Base-by-base conservation (phyloP, 2,797 vertebrate genomes). In the Hydrocynus forskahlii region DNA sequence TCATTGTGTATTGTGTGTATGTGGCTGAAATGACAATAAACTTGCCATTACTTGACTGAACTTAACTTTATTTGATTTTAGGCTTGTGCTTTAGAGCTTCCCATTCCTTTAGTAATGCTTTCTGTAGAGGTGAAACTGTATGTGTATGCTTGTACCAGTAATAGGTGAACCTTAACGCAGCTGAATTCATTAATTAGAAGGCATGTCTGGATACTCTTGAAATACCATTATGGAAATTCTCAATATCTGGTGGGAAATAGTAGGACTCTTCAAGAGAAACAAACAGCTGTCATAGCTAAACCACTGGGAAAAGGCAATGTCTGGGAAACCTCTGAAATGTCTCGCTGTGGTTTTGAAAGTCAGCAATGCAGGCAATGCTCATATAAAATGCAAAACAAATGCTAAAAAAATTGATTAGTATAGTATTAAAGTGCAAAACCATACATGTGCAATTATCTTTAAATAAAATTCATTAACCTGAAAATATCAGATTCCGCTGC, bases 271-370 rank as follows among this genome's bases (percentile, higher is more conserved):
- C 74, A 19, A 63, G 45, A 76, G 80, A 66, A 81, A 81, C 74
- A 35, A 59, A 43, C 74, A 76, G 80, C 80, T 81, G 80, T 76
- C 80, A 76, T 21, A 62, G 60, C 35, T 29, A 57, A 45, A 50
- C 67, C 35, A 63, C n/a, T 23, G 73, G 57, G 67, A 76, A 52
- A 62, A 50, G 17, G 29, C 43, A 40, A 29, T 9, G 55, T 29
- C 29, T 62, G 21, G 66, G 23, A 75, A 57, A n/a, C n/a, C 5
- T n/a, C 19, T 57, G 17, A 57, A 5, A 59, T 50, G 57, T 21
- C n/a, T 59, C 8, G 23, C 2, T n/a, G 9, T 59, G n/a, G n/a
- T n/a, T 59, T 21, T 6, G 9, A 12, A 59, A 21, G n/a, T 59
- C n/a, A 59, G 23, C n/a, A 23, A 57, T 59, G 1, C 6, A 59